Evolutionary conservation across 23 tunicate species (phyloP), one percentile per base, ranked within the genome.

Genomic region (Ascidia mentula): DNA sequence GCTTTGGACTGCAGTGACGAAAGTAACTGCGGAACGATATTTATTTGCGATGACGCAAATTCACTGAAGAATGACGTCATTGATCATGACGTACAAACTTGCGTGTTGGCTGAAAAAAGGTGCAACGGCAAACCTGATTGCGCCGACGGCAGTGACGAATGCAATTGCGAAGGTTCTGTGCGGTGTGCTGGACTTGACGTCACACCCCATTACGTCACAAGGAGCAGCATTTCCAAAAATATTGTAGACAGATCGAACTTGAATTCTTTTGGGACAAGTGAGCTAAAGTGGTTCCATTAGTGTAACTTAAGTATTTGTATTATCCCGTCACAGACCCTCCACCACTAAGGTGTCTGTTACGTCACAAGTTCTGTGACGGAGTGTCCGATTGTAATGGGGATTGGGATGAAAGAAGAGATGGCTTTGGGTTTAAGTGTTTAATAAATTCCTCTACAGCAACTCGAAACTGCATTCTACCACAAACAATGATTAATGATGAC

Each of bases 71-170:
- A 32, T 4, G 84, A 69, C 31, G 40, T 39, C 38, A 35, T 80
- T n/a, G 32, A 32, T 35, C 38, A 46, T 20, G 61, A 80, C 65
- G 31, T 80, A 61, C 7, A 61, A 30, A 70, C 76, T 0, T 80
- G 84, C 33, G 77, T 80, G 37, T 36, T 46, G 31, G 61, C 38
- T 6, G 7, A 15, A 13, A 17, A 69, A 30, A 60, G 61, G 32
- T 82, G 86, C 46, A 65, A 82, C 45, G 86, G 86, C 18, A 53
- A 34, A 34, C 35, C 73, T 13, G 38, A 82, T 6, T 82, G 86
- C 65, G 80, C 46, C 13, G 86, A 82, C 61, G 79, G 79, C 18
- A 82, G 86, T 40, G 86, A 82, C 53, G 86, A 82, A 31, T 73
- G 79, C 34, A 35, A 36, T 30, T 82, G 86, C 39, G 70, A 36